These are phyloP conservation scores for Elephantulus edwardii DNA, from an alignment of 2,113 vertebrate genomes.

Conservation along the genomic window DNA sequence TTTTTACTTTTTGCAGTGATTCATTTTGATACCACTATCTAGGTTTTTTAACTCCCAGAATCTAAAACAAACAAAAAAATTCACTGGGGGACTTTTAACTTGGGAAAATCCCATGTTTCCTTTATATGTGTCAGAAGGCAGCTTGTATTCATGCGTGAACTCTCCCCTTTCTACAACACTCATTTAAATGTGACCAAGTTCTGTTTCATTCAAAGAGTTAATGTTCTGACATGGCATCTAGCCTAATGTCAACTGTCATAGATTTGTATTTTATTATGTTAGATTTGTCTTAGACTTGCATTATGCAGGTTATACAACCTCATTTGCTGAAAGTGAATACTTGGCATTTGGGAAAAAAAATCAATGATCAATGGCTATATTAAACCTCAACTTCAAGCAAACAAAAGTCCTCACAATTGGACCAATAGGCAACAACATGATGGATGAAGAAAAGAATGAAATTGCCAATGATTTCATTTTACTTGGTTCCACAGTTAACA, in stretches of 20 bases:
- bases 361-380: too few relatives aligned
- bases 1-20: background rate
- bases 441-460: too few relatives aligned
- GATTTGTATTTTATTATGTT: constrained; percentile 16
- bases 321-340: too few relatives aligned
- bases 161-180: constrained; percentile 22
- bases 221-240: background rate
- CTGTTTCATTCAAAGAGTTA: constrained; percentile 31
- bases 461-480: too few relatives aligned
- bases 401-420: too few relatives aligned
- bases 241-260: constrained; percentile 31
- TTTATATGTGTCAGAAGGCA: constrained; percentile 24
- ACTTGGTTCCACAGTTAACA: too few relatives aligned
- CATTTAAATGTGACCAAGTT: constrained; percentile 12
- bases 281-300: too few relatives aligned
- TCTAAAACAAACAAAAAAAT: background rate
- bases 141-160: background rate
- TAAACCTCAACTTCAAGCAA: too few relatives aligned
- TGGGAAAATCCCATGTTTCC: background rate
- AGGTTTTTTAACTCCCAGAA: constrained; percentile 7
- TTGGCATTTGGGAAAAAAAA: too few relatives aligned
- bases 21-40: background rate
- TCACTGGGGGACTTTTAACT: background rate
- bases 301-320: too few relatives aligned
- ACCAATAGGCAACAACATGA: too few relatives aligned